A percentile compares a stretch with the other conserved stretches of the same genome.
phyloP scores from a whole-genome alignment of 2,113 vertebrate genomes.

The Argyrosomus japonicus region DNA sequence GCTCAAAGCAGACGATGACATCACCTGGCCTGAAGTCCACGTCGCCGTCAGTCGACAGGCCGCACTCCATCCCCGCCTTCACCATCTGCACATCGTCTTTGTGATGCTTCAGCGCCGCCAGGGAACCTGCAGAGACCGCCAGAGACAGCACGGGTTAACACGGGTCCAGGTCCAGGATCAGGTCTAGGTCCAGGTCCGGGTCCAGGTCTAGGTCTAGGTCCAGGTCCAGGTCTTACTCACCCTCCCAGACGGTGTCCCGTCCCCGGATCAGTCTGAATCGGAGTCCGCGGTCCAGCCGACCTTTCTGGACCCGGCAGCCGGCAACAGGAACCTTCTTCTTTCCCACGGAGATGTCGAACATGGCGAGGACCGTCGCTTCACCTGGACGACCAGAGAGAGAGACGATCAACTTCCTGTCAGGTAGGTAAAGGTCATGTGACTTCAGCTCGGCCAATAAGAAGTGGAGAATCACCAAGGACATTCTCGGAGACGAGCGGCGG shows the following conservation, averaged over 20 bases:
- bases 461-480: constrained; percentile 81
- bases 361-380: constrained; percentile 88
- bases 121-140: constrained; percentile 79
- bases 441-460: too few species aligned
- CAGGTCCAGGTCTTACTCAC: constrained; percentile 76
- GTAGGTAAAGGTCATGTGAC: not conserved
- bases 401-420: not conserved
- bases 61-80: constrained; percentile 93
- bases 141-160: not conserved
- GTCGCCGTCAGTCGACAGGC: constrained; percentile 86
- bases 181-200: not conserved
- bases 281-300: constrained; percentile 88
- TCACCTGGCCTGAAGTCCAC: constrained; percentile 87
- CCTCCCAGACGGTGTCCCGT: constrained; percentile 88
- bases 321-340: constrained; percentile 92
- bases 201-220: not conserved
- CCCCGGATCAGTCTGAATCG: constrained; percentile 89
- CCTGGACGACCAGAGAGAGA: constrained; percentile 76
- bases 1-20: constrained; percentile 89
- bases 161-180: accelerated
- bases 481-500: constrained; percentile 77
- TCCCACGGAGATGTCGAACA: constrained; percentile 89
- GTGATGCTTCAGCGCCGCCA: constrained; percentile 91
- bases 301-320: constrained; percentile 95
- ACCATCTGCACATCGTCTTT: constrained; percentile 90